Evolutionary conservation across 2,888 invertebrate genomes (phyloP), one percentile per base, ranked within the genome.

Genomic region (Caenorhabditis panamensis): DNA sequence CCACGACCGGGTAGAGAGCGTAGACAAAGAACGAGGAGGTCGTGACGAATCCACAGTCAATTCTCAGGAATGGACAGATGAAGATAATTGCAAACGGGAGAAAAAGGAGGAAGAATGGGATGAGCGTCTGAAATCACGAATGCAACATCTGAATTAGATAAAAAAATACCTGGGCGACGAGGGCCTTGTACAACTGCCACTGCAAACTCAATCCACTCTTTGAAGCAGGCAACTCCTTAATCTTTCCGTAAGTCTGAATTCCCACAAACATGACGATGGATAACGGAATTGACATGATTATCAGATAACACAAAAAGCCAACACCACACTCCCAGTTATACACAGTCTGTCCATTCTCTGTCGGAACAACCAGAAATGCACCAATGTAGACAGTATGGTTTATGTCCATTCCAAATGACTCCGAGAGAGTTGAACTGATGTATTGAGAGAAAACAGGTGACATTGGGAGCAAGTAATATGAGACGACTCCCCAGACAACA

Each of bases 91-190:
- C 63, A 20, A 72, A 47, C 1, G 72, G 72, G 47, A 72, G 20
- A 26, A 53, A 72, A 1, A 72, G 31, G 13, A 72, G 20, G 31
- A 47, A 24, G 6, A 72, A 20, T 36, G 72, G 72, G 31, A 72
- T 54, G 9, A 56, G 20, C 16, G 72, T 72, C 72, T 72, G 62
- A 9, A 72, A 72, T 3, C 41, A 41, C 9, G 41, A 16, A 49
- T 31, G 31, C 5, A 31, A 31, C 9, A 31, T 6, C 5, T 31
- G 31, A 6, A 31, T 31, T n/a, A n/a, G n/a, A n/a, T n/a, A n/a
- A n/a, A n/a, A n/a, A n/a, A n/a, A 9, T 31, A 64, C 64, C 64
- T 64, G 66, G 9, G 49, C 56, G 0, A 67, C 28, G 1, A 67
- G 44, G 2, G 66, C 66, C n/a, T 67, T 67, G 44, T 56, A 67